Conservation (phyloP, 2,888 invertebrate species). For the Fragum sueziense region DNA sequence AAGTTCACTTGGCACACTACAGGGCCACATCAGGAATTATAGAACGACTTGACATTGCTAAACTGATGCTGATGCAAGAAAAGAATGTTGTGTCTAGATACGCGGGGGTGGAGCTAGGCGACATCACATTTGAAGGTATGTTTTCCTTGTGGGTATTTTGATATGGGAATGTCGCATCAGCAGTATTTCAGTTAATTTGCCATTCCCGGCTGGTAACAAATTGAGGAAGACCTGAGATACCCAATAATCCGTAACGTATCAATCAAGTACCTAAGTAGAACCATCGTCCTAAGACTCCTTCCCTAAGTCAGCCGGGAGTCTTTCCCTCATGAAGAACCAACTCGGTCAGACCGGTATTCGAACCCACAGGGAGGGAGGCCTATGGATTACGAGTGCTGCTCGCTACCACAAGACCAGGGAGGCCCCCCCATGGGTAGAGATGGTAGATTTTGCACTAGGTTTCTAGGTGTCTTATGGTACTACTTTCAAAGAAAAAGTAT, state of each 20-base stretch:
- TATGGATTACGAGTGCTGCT: no score
- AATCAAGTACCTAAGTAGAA: background rate
- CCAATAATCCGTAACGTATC: background rate
- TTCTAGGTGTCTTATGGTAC: no score
- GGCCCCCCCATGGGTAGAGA: no score
- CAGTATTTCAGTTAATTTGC: background rate
- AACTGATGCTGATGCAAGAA: slow-evolving; percentile 26
- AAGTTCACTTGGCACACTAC: slow-evolving; percentile 18
- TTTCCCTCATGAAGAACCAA: background rate
- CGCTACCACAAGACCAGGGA: no score
- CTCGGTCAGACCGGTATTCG: no score
- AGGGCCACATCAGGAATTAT: slow-evolving; percentile 14
- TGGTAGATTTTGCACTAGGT: no score
- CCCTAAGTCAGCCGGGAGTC: background rate
- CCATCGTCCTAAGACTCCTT: no score
- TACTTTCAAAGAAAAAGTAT: no score
- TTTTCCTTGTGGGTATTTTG: background rate
- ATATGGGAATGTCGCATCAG: no score
- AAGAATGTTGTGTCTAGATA: slow-evolving; percentile 12
- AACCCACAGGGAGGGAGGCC: no score
- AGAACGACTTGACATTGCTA: slow-evolving; percentile 6
- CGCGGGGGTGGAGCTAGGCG: background rate
- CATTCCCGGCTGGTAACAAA: background rate
- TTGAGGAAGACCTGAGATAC: background rate
- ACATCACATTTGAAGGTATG: slow-evolving; percentile 3